Evolutionary conservation across 1,140 invertebrate species (phyloP), one percentile per base, ranked within the genome.

Genomic region (Oncopodura yosiiana): DNA sequence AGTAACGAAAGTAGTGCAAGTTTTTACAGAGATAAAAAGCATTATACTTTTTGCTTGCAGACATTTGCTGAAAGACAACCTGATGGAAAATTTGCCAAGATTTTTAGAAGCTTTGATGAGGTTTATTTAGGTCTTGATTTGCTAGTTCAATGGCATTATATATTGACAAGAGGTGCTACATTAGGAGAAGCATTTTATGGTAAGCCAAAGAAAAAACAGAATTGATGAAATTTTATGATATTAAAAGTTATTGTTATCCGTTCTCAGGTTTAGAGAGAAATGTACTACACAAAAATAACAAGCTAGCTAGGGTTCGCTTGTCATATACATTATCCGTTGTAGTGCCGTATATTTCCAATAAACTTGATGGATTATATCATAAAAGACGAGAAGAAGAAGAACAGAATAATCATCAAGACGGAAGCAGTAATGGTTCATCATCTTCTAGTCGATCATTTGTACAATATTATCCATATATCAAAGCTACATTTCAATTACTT

Each of bases 181-280:
- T 29, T 60, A 12, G 45, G 49, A 32, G 58, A 60, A 56, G 53
- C 58, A 12, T 60, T 60, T 48, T 60, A 60, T 24, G 58, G 58
- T 3, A 30, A n/a, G n/a, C n/a, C 56, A 12, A 49, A 60, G 36
- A 45, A 53, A 27, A 29, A 41, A 3, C 24, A 23, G 11, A 18
- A 37, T 49, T 9, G 8, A n/a, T 18, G 6, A 19, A 5, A n/a
- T n/a, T n/a, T n/a, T n/a, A n/a, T n/a, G n/a, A n/a, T n/a, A n/a
- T n/a, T n/a, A n/a, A n/a, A n/a, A 23, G 32, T 34, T n/a, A 34
- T n/a, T n/a, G 37, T 36, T 19, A 26, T 37, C 3, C n/a, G 26
- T n/a, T 36, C 30, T 19, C 19, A 9, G 8, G n/a, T n/a, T n/a
- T n/a, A n/a, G n/a, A n/a, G n/a, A n/a, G n/a, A n/a, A n/a, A n/a